Percentiles rank a stretch among this genome's conserved stretches.
These are phyloP conservation scores for Caenorhabditis sp. DNA, from an alignment of 2,888 invertebrate genomes.

Conservation along the genomic window DNA sequence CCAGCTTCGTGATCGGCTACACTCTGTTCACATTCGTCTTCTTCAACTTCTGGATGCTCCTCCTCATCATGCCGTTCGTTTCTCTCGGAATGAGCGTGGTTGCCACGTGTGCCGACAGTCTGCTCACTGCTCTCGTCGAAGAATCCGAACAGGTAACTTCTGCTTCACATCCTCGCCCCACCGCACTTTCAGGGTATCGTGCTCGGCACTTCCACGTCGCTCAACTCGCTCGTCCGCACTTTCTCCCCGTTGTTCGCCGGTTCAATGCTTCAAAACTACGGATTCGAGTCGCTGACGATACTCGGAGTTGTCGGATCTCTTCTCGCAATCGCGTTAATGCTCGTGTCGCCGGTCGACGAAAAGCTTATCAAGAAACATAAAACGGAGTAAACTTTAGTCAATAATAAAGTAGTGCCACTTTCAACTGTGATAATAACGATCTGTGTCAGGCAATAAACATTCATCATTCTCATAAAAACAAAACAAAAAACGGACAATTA, in stretches of 20 bases:
- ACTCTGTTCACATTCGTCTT: conserved; percentile 58
- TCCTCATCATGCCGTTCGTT: conserved; percentile 66
- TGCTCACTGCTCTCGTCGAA: conserved; percentile 66
- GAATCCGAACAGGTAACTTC: conserved; percentile 63
- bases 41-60: conserved; percentile 65
- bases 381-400: conserved; percentile 8
- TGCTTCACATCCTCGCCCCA: background rate
- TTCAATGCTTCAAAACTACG: conserved; percentile 61
- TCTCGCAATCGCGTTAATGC: conserved; percentile 27
- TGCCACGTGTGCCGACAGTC: conserved; percentile 65
- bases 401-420: conserved; percentile 6
- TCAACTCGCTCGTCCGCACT: conserved; percentile 68
- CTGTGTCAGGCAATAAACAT: background rate
- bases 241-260: conserved; percentile 67
- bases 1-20: conserved; percentile 61
- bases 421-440: conserved; percentile 24
- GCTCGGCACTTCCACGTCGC: conserved; percentile 67
- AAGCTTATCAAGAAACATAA: conserved; percentile 52
- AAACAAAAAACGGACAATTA: background rate
- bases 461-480: background rate
- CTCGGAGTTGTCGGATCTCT: conserved; percentile 53
- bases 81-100: conserved; percentile 69
- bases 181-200: conserved; percentile 66
- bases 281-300: conserved; percentile 58
- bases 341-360: conserved; percentile 50